Evolutionary conservation across 2,113 vertebrate species (phyloP).

Genomic region (Clarias batrachus): DNA sequence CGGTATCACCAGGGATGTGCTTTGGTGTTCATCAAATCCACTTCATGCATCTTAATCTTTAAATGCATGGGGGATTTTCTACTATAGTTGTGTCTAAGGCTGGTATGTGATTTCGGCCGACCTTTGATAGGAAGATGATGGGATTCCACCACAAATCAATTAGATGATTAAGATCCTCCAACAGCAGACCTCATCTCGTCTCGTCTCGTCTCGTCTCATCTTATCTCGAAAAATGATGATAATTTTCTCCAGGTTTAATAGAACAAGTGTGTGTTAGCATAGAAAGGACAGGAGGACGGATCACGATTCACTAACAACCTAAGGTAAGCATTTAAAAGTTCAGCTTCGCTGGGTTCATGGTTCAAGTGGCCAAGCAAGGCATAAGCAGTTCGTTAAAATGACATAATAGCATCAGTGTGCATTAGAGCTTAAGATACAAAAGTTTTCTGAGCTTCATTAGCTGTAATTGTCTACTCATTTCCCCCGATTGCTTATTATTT

Average conservation of each 20-base stretch:
- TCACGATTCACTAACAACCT: background rate
- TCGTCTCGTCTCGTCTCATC: background rate
- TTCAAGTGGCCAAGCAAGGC: background rate
- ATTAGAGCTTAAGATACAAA: slow-evolving; percentile 18
- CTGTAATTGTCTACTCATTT: slow-evolving; percentile 25
- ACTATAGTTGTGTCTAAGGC: background rate
- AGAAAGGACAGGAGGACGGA: background rate
- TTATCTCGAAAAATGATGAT: background rate
- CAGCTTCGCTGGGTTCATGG: background rate
- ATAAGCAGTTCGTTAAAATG: background rate
- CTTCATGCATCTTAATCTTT: background rate
- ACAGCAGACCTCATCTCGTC: background rate
- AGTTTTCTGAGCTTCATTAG: slow-evolving; percentile 5
- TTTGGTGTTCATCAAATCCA: background rate
- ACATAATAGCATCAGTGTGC: background rate
- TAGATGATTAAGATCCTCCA: background rate
- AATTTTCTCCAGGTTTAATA: background rate
- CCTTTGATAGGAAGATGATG: background rate
- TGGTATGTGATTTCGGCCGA: background rate
- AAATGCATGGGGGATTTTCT: background rate
- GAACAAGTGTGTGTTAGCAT: no score
- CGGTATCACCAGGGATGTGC: background rate
- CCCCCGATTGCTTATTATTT: slow-evolving; percentile 21
- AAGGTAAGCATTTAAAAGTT: background rate
- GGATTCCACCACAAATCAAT: background rate